Conservation (phyloP, 2,797 vertebrate species). For the Poecilia picta region DNA sequence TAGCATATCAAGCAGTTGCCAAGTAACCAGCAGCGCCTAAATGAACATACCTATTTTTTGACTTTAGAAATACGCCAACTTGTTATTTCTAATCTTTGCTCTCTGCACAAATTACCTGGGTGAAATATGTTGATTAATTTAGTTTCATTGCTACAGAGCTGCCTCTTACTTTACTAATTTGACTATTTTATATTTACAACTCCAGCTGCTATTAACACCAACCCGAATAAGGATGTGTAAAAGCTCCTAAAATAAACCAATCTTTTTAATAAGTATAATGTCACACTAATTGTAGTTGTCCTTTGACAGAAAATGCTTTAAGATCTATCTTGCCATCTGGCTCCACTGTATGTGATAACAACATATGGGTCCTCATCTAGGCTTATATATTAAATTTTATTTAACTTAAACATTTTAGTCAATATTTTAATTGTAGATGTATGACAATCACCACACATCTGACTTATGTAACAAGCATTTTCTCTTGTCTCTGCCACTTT, state of each 20-base stretch:
- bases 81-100: slow-evolving; percentile 8
- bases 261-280: neutral
- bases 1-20: slow-evolving; percentile 19
- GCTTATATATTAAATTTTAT: neutral
- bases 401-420: neutral
- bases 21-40: slow-evolving; percentile 21
- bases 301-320: neutral
- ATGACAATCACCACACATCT: neutral
- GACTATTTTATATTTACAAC: neutral
- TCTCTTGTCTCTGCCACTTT: neutral
- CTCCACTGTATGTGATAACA: neutral
- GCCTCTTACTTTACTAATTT: neutral
- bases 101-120: neutral
- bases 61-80: slow-evolving; percentile 2
- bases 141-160: neutral
- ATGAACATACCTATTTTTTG: neutral
- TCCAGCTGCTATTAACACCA: neutral
- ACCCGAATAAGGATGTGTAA: neutral
- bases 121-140: neutral
- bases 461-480: neutral
- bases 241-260: neutral
- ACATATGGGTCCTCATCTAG: neutral
- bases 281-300: neutral
- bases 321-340: neutral
- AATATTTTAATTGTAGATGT: no score